These are phyloP conservation scores for Enteromius mattozi DNA, from an alignment of 2,797 vertebrate genomes.

Conservation along the genomic window DNA sequence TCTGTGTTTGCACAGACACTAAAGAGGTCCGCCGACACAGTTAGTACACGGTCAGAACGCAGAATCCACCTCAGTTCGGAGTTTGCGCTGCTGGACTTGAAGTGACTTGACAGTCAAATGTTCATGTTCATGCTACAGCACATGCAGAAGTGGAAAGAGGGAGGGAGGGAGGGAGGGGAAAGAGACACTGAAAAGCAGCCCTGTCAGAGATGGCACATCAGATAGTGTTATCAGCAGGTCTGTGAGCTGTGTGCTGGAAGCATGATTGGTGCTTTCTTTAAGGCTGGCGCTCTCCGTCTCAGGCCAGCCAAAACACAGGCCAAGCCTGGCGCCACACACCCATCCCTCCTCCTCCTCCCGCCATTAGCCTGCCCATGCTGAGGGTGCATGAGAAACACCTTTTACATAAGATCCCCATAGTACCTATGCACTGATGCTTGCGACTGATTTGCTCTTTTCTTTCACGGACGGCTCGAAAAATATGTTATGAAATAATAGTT, in stretches of 20 bases:
- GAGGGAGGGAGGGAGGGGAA: neutral
- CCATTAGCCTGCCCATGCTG: constrained; percentile 47
- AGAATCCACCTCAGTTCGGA: neutral
- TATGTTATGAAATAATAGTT: constrained; percentile 4
- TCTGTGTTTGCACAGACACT: constrained; percentile 40
- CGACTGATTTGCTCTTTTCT: neutral
- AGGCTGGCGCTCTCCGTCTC: constrained; percentile 61
- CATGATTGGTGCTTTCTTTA: constrained; percentile 68
- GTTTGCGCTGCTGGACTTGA: neutral
- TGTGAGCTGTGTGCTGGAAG: constrained; percentile 63
- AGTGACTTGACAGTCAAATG: constrained; percentile 8
- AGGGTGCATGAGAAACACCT: constrained; percentile 62
- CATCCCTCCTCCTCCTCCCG: constrained; percentile 13
- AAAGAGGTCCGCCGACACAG: constrained; percentile 44
- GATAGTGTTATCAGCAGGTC: constrained; percentile 73
- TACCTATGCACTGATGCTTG: constrained; percentile 3
- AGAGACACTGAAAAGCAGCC: constrained; percentile 46
- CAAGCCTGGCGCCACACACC: constrained; percentile 74
- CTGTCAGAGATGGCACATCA: constrained; percentile 70
- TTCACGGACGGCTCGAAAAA: neutral
- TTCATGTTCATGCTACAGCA: neutral
- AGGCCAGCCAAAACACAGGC: constrained; percentile 78
- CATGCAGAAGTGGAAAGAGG: constrained; percentile 40
- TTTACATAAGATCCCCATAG: constrained; percentile 58
- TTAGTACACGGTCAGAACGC: neutral